Conservation (phyloP, 2,888 invertebrate genomes). For the Limnephilus auricula region DNA sequence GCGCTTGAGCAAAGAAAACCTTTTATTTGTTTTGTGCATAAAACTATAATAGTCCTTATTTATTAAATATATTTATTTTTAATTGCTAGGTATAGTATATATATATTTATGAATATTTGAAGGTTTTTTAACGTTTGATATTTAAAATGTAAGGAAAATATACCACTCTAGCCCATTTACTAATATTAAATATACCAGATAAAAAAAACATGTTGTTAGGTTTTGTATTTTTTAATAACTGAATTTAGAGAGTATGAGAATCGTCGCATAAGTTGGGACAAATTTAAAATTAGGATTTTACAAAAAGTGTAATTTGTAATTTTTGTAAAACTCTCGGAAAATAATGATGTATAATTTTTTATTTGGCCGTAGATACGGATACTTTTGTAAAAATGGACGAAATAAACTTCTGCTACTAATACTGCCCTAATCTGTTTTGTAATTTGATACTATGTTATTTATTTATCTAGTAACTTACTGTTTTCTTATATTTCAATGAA, state of each 20-base stretch:
- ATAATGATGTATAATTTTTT: background rate
- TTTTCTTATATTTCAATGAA: background rate
- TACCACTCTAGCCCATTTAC: slow-evolving; percentile 44
- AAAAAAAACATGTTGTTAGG: slow-evolving; percentile 47
- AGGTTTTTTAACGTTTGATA: slow-evolving; percentile 50
- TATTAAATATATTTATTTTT: slow-evolving; percentile 33
- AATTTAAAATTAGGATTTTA: slow-evolving; percentile 32
- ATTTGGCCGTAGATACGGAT: background rate
- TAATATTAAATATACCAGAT: slow-evolving; percentile 14
- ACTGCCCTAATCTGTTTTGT: background rate
- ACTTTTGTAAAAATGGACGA: background rate
- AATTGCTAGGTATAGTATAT: slow-evolving; percentile 49
- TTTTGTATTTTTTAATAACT: slow-evolving; percentile 51
- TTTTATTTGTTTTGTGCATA: background rate
- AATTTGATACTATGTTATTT: background rate
- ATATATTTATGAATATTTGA: slow-evolving; percentile 44
- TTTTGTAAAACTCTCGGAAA: slow-evolving; percentile 17
- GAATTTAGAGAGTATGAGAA: slow-evolving; percentile 20
- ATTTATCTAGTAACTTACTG: background rate
- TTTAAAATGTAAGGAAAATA: slow-evolving; percentile 44
- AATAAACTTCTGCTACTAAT: background rate
- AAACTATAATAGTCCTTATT: slow-evolving; percentile 39
- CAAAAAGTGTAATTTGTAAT: slow-evolving; percentile 9
- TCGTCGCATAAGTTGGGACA: background rate
- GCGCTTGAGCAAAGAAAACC: background rate